Base-by-base conservation (phyloP, 2,113 vertebrate genomes). In the Istiophorus platypterus region DNA sequence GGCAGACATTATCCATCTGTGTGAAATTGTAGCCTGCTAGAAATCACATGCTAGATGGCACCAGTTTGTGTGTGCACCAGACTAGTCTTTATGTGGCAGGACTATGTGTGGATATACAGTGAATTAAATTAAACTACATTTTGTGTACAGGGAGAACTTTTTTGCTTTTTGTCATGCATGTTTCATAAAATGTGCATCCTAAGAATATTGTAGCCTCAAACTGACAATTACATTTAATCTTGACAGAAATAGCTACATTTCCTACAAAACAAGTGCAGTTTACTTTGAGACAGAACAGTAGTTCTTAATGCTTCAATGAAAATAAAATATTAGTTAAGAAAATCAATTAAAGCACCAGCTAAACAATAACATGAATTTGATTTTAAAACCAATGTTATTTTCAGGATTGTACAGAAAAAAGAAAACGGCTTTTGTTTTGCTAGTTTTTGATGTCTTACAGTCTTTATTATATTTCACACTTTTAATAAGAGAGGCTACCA, bases 1-100 rank as follows among this genome's bases (percentile, higher is more conserved):
- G 10, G 31, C 24, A 41, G 52, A 41, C n/a, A 49, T 66, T 66
- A 57, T 34, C 24, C 54, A 51, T 66, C 29, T 73, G 54, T 58
- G 24, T 62, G 58, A 41, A 27, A 27, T 22, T 68, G 29, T 10
- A 54, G 22, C 11, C n/a, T 52, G 51, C 17, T 18, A 54, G 8
- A 54, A 54, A 24, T 15, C 57, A 58, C 26, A 17, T 27, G 24
- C 6, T n/a, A 27, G 13, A 13, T 51, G 20, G 49, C 20, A 22
- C 2, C 7, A 2, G 22, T 9, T 18, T n/a, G 20, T 54, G 20
- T 52, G 49, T 8, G 17, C n/a, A 2, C 14, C 14, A 15, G 13
- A 15, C 13, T 45, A 37, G 8, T 39, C 37, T 10, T 39, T 51
- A 51, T 51, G 20, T 51, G 18, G 3, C 7, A 22, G 51, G n/a